These are phyloP conservation scores for Tachycineta bicolor DNA, from an alignment of 2,113 vertebrate genomes.

Conservation along the genomic window DNA sequence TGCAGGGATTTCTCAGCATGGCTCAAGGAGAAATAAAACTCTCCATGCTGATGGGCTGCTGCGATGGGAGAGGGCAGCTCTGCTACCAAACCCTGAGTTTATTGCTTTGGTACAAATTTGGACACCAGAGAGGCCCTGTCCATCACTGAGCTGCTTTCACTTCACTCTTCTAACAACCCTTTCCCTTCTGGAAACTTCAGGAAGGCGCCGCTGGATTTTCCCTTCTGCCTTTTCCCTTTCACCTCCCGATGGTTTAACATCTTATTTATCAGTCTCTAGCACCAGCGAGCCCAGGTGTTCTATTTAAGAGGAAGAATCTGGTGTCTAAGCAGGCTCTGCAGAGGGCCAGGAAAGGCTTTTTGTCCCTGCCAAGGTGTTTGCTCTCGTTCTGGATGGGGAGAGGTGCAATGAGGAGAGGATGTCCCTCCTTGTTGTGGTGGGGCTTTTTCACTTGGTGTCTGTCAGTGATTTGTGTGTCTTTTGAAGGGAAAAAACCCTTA, in stretches of 20 bases:
- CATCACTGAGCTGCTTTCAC: neutral
- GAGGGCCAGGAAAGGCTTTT: neutral
- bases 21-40: neutral
- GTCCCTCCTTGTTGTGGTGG: neutral
- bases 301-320: neutral
- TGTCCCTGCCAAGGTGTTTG: neutral
- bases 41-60: neutral
- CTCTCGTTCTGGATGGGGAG: neutral
- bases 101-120: neutral
- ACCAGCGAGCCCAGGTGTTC: neutral
- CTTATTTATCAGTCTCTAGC: neutral
- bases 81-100: neutral
- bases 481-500: neutral
- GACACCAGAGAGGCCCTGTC: neutral
- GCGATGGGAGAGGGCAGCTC: neutral
- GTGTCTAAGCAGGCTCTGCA: neutral
- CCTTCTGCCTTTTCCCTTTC: neutral
- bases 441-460: no score
- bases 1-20: conserved; percentile 25
- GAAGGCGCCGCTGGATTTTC: neutral
- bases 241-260: neutral
- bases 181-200: neutral
- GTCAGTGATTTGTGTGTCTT: neutral
- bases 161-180: neutral
- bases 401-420: neutral